These are phyloP conservation scores for Caligus rogercresseyi DNA, from an alignment of 1,140 invertebrate genomes.

Conservation along the genomic window DNA sequence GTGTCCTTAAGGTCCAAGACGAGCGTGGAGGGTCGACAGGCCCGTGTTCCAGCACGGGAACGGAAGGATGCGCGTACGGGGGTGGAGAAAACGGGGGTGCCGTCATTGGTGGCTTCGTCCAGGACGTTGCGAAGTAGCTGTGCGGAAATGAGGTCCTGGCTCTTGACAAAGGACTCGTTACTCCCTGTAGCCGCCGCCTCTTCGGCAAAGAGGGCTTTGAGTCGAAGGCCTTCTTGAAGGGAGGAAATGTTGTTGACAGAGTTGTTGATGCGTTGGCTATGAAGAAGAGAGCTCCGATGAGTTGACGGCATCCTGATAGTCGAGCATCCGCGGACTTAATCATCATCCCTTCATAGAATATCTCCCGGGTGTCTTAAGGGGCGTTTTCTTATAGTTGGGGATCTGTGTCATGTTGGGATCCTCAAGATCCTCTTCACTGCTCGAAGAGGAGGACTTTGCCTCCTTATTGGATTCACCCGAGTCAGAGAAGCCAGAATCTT, in stretches of 20 bases:
- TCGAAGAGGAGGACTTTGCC: background rate
- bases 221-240: conserved; percentile 4
- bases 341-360: background rate
- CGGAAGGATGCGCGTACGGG: conserved; percentile 10
- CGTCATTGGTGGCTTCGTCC: background rate
- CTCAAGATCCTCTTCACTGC: background rate
- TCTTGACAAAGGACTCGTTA: background rate
- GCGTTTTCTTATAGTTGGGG: background rate
- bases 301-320: background rate
- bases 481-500: conserved; percentile 14
- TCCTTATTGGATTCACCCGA: conserved; percentile 6
- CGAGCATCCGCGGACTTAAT: background rate
- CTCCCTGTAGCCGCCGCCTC: background rate
- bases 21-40: background rate
- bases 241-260: conserved; percentile 5
- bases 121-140: background rate
- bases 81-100: conserved; percentile 6
- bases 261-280: conserved; percentile 2
- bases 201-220: background rate
- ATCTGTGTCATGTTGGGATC: conserved; percentile 5
- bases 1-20: background rate
- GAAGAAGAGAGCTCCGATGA: no score
- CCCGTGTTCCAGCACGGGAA: background rate
- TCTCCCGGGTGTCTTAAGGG: background rate
- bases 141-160: background rate